These are phyloP conservation scores for Lasioglossum lativentre DNA, from an alignment of 2,888 invertebrate species.

Conservation along the genomic window DNA sequence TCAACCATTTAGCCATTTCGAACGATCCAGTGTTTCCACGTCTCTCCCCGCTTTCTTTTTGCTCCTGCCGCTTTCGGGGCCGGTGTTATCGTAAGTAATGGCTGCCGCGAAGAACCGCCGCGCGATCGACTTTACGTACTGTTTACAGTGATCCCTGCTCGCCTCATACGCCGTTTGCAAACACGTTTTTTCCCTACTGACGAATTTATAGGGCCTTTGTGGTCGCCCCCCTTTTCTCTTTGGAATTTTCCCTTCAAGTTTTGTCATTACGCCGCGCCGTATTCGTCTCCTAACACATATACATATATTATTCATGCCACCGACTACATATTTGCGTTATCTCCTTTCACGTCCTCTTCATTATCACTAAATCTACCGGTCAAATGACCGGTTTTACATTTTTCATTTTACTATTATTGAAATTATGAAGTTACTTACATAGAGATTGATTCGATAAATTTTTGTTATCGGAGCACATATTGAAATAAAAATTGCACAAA, in stretches of 20 bases:
- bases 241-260: too few species aligned
- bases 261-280: too few species aligned
- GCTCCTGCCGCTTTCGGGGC: conserved; percentile 1
- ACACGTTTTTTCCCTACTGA: background rate
- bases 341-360: too few species aligned
- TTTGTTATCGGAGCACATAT: too few species aligned
- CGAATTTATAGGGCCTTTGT: conserved; percentile 19
- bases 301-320: background rate
- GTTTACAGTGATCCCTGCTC: conserved; percentile 48
- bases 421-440: too few species aligned
- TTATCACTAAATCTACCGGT: too few species aligned
- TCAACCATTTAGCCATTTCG: conserved; percentile 9
- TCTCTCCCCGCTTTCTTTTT: conserved; percentile 33
- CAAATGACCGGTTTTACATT: too few species aligned
- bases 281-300: background rate
- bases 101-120: conserved; percentile 26
- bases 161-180: conserved; percentile 29
- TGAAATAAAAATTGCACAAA: too few species aligned
- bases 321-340: background rate
- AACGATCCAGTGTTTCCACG: conserved; percentile 13
- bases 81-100: conserved; percentile 47
- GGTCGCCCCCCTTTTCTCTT: background rate
- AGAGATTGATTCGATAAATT: too few species aligned
- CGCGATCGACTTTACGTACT: conserved; percentile 44
- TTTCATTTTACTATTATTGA: too few species aligned